Base-by-base conservation (phyloP, 2,113 vertebrate genomes). In the Cnemophilus loriae region DNA sequence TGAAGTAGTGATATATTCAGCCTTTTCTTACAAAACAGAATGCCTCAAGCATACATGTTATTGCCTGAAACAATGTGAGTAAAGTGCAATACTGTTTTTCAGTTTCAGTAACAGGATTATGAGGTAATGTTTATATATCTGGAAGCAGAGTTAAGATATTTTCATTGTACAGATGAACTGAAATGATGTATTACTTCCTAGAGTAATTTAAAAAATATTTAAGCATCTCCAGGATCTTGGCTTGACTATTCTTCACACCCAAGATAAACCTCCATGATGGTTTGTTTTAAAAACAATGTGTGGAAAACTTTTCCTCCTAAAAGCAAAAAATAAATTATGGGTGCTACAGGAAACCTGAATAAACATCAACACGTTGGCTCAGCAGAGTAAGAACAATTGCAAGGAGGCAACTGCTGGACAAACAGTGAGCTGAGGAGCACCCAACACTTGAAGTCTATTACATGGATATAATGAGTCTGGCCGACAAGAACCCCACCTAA, bases 111-210 rank as follows among this genome's bases (percentile, higher is more conserved):
- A 80, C 30, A 74, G 28, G 16, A 81, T 53, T 84, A 61, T 93
- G 83, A 96, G 44, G 55, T 88, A 71, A 94, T 83, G 75, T 80
- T 96, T 95, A 65, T 42, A n/a, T 7, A 24, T 32, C 42, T 96
- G 67, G 82, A 88, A 93, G 39, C 55, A 74, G 55, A 88, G 37
- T 59, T 74, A 64, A 68, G 77, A 57, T 59, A 59, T 52, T 80
- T 91, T 89, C 82, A 70, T 90, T 90, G 39, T 57, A 80, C 26
- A 78, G 71, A 90, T 84, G 71, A 94, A 75, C n/a, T 89, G 47
- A 86, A 94, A 88, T 88, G 90, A 96, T 86, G 41, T 30, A 95
- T 92, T 94, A 70, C 70, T 97, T 96, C 92, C 95, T 63, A 67
- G 21, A 90, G 75, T 39, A 3, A 81, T 93, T 94, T 82, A 64